A percentile compares a stretch with the other conserved stretches of the same genome.
Conservation (phyloP, 2,113 vertebrate genomes). For the Conger conger region DNA sequence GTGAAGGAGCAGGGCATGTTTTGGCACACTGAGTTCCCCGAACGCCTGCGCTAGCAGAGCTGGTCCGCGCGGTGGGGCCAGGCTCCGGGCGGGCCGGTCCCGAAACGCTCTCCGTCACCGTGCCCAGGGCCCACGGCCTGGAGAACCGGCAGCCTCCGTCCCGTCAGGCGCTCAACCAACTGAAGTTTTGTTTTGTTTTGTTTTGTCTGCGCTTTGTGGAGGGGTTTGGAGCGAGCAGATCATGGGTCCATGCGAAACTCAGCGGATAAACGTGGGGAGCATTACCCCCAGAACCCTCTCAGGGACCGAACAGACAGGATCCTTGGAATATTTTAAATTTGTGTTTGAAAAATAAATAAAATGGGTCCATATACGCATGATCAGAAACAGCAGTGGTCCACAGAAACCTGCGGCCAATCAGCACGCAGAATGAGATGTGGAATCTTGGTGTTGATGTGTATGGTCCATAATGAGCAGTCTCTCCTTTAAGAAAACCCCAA, state of each 20-base stretch:
- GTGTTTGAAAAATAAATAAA: background rate
- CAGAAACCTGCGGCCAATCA: background rate
- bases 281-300: background rate
- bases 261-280: background rate
- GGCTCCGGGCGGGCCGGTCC: too few species aligned
- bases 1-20: constrained; percentile 25
- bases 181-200: too few species aligned
- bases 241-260: background rate
- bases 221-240: background rate
- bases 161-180: background rate
- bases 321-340: background rate
- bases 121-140: too few species aligned
- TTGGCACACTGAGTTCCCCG: constrained; percentile 20
- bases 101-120: too few species aligned
- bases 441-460: background rate
- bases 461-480: constrained; percentile 13
- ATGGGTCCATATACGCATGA: background rate
- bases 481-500: constrained; percentile 21
- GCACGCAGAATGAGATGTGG: constrained; percentile 16
- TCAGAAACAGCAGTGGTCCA: background rate
- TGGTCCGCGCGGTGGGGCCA: too few species aligned
- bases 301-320: background rate
- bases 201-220: background rate
- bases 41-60: too few species aligned
- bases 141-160: too few species aligned